These are phyloP conservation scores for Cryptus viduatorius DNA, from an alignment of 2,888 invertebrate genomes.

Conservation along the genomic window DNA sequence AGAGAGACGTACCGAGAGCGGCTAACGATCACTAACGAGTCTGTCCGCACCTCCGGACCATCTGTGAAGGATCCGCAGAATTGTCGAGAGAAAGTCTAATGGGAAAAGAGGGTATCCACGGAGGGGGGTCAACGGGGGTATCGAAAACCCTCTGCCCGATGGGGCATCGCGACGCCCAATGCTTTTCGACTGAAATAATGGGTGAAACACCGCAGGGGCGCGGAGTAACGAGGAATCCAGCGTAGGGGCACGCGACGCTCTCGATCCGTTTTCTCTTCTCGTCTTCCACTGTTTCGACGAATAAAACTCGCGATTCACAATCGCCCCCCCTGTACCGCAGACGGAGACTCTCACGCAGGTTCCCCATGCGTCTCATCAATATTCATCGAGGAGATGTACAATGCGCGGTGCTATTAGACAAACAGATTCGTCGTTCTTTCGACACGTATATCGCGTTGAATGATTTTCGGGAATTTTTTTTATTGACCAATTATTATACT, in stretches of 20 bases:
- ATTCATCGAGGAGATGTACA: conserved; percentile 58
- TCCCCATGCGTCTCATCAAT: conserved; percentile 59
- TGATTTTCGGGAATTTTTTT: conserved; percentile 25
- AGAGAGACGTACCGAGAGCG: conserved; percentile 52
- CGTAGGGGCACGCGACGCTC: conserved; percentile 75
- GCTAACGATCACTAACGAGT: conserved; percentile 82
- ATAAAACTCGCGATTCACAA: conserved; percentile 29
- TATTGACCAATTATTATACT: conserved; percentile 43
- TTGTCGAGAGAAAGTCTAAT: conserved; percentile 25
- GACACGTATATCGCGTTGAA: conserved; percentile 48
- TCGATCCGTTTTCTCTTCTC: conserved; percentile 35
- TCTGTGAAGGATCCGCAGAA: conserved; percentile 75
- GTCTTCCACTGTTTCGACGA: conserved; percentile 54
- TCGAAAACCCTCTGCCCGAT: conserved; percentile 62
- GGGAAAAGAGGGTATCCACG: conserved; percentile 69
- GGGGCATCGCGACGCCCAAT: conserved; percentile 57
- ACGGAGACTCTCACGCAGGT: conserved; percentile 39
- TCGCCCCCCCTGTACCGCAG: background rate
- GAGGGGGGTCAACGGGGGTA: conserved; percentile 69
- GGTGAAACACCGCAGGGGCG: conserved; percentile 76
- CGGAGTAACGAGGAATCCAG: conserved; percentile 79
- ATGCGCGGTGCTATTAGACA: conserved; percentile 35
- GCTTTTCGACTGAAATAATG: conserved; percentile 79
- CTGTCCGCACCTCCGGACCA: conserved; percentile 80
- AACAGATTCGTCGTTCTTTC: conserved; percentile 57